Conservation (phyloP, 2,113 vertebrate species). For the Halichoerus grypus region DNA sequence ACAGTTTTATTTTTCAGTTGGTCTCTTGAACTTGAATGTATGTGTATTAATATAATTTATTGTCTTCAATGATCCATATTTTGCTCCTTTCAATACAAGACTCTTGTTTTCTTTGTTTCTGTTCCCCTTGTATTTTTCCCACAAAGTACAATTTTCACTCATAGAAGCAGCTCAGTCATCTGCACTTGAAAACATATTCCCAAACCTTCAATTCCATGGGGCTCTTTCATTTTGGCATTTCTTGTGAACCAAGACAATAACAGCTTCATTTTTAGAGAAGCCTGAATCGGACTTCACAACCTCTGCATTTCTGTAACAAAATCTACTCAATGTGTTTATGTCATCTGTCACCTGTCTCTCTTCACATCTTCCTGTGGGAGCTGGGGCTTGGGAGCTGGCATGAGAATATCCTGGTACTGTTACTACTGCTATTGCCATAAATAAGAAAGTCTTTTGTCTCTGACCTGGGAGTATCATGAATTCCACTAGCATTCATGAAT, state of each 20-base stretch:
- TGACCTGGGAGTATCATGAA: not conserved
- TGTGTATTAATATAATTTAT: not conserved
- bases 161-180: not conserved
- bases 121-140: not conserved
- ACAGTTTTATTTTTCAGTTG: not conserved
- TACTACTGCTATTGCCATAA: not conserved
- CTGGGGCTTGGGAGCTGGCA: not conserved
- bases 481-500: not conserved
- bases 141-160: not conserved
- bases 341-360: not conserved
- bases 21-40: not conserved
- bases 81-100: not conserved
- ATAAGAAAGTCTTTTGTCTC: not conserved
- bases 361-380: not conserved
- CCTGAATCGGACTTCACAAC: not conserved
- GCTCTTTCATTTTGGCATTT: not conserved
- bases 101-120: not conserved
- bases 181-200: not conserved
- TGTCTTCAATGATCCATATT: not conserved
- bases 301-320: not conserved
- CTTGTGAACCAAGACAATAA: not conserved
- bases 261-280: not conserved
- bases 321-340: not conserved
- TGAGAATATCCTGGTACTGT: not conserved
- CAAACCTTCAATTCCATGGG: not conserved